phyloP scores from a whole-genome alignment of 2,113 vertebrate species.

The Chlorocebus sabaeus region DNA sequence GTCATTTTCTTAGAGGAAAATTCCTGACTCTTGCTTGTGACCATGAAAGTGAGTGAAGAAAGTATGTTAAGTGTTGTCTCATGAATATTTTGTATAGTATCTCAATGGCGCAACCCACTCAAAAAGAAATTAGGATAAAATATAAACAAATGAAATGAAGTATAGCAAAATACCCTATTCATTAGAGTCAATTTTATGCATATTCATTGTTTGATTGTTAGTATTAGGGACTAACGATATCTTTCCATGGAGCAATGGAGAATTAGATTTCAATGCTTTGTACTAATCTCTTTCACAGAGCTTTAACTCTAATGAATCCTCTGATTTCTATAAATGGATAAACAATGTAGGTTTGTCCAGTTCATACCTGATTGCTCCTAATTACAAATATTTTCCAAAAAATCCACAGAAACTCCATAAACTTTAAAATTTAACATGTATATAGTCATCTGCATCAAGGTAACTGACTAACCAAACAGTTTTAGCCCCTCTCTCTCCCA shows the following conservation, averaged over 20 bases:
- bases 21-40: constrained; percentile 29
- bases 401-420: neutral
- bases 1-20: constrained; percentile 49
- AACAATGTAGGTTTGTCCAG: constrained; percentile 19
- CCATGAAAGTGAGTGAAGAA: constrained; percentile 40
- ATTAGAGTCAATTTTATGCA: constrained; percentile 47
- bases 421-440: constrained; percentile 40
- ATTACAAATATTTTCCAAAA: constrained; percentile 3
- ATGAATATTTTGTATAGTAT: constrained; percentile 41
- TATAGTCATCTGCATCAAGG: neutral
- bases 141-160: constrained; percentile 60
- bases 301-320: constrained; percentile 16
- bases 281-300: constrained; percentile 25
- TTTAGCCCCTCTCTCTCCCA: neutral
- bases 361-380: constrained; percentile 16
- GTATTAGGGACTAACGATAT: constrained; percentile 9
- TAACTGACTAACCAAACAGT: neutral
- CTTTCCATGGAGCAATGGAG: constrained; percentile 26
- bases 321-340: constrained; percentile 28
- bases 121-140: constrained; percentile 64
- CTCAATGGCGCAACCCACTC: constrained; percentile 17
- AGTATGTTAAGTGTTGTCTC: constrained; percentile 19
- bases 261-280: constrained; percentile 24
- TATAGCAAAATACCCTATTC: constrained; percentile 39
- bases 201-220: constrained; percentile 23